Evolutionary conservation across 2,113 vertebrate species (phyloP).

Genomic region (Colistium nudipinnis): DNA sequence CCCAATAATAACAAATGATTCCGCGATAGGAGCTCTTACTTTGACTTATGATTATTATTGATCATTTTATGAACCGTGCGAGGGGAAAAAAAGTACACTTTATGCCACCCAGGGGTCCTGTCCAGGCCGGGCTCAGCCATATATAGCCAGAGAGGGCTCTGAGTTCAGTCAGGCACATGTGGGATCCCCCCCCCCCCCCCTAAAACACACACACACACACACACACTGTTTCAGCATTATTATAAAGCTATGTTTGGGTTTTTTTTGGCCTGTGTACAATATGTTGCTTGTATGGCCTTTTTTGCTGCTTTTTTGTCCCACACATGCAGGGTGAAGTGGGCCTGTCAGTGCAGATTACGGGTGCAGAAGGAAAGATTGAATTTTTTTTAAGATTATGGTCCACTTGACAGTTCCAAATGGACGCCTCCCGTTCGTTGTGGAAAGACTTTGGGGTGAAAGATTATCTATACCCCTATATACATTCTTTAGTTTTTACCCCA

Average conservation of each 20-base stretch:
- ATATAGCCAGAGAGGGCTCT: slow-evolving; percentile 48
- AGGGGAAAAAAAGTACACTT: slow-evolving; percentile 63
- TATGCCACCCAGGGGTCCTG: slow-evolving; percentile 70
- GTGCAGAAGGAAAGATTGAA: slow-evolving; percentile 13
- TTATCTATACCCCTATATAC: slow-evolving; percentile 3
- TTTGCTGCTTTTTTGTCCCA: slow-evolving; percentile 28
- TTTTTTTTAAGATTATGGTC: slow-evolving; percentile 10
- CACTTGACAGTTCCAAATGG: slow-evolving; percentile 22
- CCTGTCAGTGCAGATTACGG: not conserved
- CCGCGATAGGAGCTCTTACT: slow-evolving; percentile 50
- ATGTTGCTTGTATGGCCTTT: slow-evolving; percentile 48
- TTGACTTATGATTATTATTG: slow-evolving; percentile 78
- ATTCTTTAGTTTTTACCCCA: not conserved
- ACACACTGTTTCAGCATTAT: slow-evolving; percentile 42
- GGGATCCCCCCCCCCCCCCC: slow-evolving; percentile 36
- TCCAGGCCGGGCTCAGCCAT: slow-evolving; percentile 39
- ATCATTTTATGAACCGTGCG: slow-evolving; percentile 75
- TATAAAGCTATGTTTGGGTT: slow-evolving; percentile 47
- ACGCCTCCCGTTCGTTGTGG: slow-evolving; percentile 6
- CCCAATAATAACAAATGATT: slow-evolving; percentile 60
- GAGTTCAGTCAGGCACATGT: slow-evolving; percentile 57
- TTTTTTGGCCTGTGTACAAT: slow-evolving; percentile 56
- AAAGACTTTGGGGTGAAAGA: slow-evolving; percentile 13
- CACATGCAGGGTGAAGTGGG: slow-evolving; percentile 6
- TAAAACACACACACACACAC: slow-evolving; percentile 25